Percentiles rank a stretch among this genome's conserved stretches.
phyloP scores from a whole-genome alignment of 2,797 vertebrate species.

The Enteromius fasciolatus region DNA sequence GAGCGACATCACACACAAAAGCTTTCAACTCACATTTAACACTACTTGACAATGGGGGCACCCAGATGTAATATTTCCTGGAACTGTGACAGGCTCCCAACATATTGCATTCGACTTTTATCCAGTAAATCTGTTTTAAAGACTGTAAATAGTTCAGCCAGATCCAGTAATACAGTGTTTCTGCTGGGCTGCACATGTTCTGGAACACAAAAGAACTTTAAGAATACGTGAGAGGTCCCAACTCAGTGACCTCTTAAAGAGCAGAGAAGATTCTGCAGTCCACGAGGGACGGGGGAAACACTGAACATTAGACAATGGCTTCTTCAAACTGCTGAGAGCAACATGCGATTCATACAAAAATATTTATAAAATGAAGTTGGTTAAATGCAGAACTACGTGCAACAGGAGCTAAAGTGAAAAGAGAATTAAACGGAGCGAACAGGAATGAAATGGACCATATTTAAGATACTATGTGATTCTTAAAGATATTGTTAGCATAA shows the following conservation, averaged over 20 bases:
- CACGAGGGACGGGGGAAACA: neutral
- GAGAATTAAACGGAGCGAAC: neutral
- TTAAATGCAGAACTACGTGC: neutral
- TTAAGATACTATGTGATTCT: neutral
- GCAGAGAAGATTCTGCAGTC: constrained; percentile 6
- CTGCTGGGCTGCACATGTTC: constrained; percentile 20
- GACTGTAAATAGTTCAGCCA: constrained; percentile 27
- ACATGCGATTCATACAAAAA: neutral
- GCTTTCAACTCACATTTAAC: constrained; percentile 37
- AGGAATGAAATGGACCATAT: neutral
- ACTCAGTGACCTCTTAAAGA: constrained; percentile 25
- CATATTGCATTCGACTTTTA: constrained; percentile 11
- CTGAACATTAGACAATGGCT: constrained; percentile 2
- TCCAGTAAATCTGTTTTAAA: constrained; percentile 31
- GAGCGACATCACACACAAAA: neutral
- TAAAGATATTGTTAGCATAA: neutral
- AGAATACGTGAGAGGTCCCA: constrained; percentile 17
- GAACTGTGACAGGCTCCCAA: neutral
- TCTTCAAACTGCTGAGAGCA: neutral
- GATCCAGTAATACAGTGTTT: constrained; percentile 13
- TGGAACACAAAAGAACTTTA: constrained; percentile 16
- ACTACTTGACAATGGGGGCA: neutral
- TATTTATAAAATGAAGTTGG: neutral
- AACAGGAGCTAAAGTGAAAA: neutral
- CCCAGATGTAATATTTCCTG: constrained; percentile 16